A percentile compares a stretch with the other conserved stretches of the same genome.
These are phyloP conservation scores for Sycophila texana DNA, from an alignment of 2,888 invertebrate species.

Conservation along the genomic window DNA sequence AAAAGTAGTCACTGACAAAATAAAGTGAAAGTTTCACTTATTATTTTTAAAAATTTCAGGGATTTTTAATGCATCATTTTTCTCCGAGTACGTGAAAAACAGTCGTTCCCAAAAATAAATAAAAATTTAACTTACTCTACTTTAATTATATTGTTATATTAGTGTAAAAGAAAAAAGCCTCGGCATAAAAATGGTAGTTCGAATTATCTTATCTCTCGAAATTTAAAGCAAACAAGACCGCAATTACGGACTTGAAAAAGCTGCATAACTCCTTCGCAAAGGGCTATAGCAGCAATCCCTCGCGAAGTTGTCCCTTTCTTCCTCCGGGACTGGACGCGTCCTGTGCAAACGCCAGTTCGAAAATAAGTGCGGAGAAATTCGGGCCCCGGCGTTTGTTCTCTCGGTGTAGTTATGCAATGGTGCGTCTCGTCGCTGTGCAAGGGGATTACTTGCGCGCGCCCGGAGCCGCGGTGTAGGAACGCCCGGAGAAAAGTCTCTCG, in stretches of 20 bases:
- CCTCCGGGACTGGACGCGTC: not conserved
- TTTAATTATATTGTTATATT: too few species aligned
- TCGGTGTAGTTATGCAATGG: constrained; percentile 9
- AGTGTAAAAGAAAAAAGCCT: too few species aligned
- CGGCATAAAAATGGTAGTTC: not conserved
- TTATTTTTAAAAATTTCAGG: too few species aligned
- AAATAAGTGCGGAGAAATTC: not conserved
- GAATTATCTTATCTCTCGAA: not conserved
- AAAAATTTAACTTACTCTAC: too few species aligned
- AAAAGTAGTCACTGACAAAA: too few species aligned
- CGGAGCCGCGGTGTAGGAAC: not conserved
- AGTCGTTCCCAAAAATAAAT: too few species aligned
- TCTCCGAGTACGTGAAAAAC: too few species aligned
- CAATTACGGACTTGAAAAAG: not conserved
- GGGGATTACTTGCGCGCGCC: not conserved
- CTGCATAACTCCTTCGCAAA: not conserved
- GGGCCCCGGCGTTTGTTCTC: not conserved
- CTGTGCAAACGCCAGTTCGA: not conserved
- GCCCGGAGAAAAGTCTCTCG: constrained; percentile 1
- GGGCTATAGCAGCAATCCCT: not conserved
- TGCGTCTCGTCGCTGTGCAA: not conserved
- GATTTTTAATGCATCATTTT: too few species aligned
- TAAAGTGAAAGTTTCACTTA: too few species aligned
- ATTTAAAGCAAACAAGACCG: constrained; percentile 9
- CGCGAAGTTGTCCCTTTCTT: constrained; percentile 17